Evolutionary conservation across 2,113 vertebrate species (phyloP).

Genomic region (Engystomops pustulosus): DNA sequence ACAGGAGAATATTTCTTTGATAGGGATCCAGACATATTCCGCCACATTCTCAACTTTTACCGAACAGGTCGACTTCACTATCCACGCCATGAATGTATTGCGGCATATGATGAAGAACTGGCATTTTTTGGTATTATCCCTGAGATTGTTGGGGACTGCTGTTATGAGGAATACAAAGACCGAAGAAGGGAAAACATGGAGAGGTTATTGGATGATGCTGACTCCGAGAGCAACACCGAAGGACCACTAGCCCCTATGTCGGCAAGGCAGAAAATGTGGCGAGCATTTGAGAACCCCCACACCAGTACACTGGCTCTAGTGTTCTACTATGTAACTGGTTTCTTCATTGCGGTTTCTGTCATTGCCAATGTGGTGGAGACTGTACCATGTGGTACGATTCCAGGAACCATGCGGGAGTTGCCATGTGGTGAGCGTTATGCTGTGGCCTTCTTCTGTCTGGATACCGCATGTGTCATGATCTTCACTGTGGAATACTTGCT

Average conservation of each 20-base stretch:
- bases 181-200: slow-evolving; percentile 91
- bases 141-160: slow-evolving; percentile 96
- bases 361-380: slow-evolving; percentile 95
- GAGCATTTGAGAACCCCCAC: slow-evolving; percentile 97
- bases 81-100: slow-evolving; percentile 94
- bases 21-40: slow-evolving; percentile 95
- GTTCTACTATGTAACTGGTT: slow-evolving; percentile 97
- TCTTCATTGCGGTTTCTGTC: slow-evolving; percentile 97
- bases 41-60: slow-evolving; percentile 96
- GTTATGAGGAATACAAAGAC: slow-evolving; percentile 98
- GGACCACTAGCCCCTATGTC: slow-evolving; percentile 77
- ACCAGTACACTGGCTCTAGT: slow-evolving; percentile 95
- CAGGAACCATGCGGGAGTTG: slow-evolving; percentile 75
- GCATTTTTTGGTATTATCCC: slow-evolving; percentile 96
- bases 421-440: slow-evolving; percentile 93
- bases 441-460: slow-evolving; percentile 96
- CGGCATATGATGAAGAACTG: slow-evolving; percentile 93
- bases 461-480: slow-evolving; percentile 98
- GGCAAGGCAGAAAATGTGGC: slow-evolving; percentile 88
- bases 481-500: slow-evolving; percentile 96
- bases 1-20: slow-evolving; percentile 95
- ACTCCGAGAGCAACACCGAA: slow-evolving; percentile 78
- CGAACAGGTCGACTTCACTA: slow-evolving; percentile 94
- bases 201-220: slow-evolving; percentile 90
- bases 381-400: slow-evolving; percentile 84